Evolutionary conservation across 1,140 invertebrate genomes (phyloP), one percentile per base, ranked within the genome.

Genomic region (Solenopsis invicta): DNA sequence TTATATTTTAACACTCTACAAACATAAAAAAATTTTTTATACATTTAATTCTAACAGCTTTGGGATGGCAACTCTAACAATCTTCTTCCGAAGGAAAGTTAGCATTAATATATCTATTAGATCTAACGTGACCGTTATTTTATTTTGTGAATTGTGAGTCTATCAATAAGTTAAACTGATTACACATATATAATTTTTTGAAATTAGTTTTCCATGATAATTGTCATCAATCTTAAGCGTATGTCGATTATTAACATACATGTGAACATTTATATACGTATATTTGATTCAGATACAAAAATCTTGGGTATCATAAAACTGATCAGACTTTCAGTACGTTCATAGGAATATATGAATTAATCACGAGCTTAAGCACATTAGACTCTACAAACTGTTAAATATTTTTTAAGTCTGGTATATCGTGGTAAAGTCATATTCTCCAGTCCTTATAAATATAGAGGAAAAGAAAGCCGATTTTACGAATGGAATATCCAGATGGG

Each of bases 21-120:
- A 88, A 88, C 84, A 88, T 85, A 90, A 34, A 88, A 86, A 86
- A 74, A 80, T 76, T 90, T n/a, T 88, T 86, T 88, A 74, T 90
- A 85, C 69, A 90, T 77, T 76, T 85, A 89, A 76, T 50, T 45
- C 67, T 87, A 90, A 78, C 34, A 48, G 61, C 56, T 82, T 77
- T 90, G 64, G 41, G 77, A 84, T 84, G 37, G 74, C 45, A 12
- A 81, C 29, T 77, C 48, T 64, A 85, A 67, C 61, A 37, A 78
- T 64, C 34, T 80, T 54, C 52, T 56, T 62, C 16, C 50, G 48
- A 80, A 76, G 64, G 18, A 66, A 37, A 90, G 52, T 54, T 87
- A 78, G 66, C n/a, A 29, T 52, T 50, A 87, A 56, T 67, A 82
- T n/a, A 41, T 41, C 41, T 45, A 67, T 64, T 61, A 56, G 16